Percentiles rank a stretch among this genome's conserved stretches.
These are phyloP conservation scores for Drosophila picticornis DNA, from an alignment of 2,888 invertebrate species.

Conservation along the genomic window DNA sequence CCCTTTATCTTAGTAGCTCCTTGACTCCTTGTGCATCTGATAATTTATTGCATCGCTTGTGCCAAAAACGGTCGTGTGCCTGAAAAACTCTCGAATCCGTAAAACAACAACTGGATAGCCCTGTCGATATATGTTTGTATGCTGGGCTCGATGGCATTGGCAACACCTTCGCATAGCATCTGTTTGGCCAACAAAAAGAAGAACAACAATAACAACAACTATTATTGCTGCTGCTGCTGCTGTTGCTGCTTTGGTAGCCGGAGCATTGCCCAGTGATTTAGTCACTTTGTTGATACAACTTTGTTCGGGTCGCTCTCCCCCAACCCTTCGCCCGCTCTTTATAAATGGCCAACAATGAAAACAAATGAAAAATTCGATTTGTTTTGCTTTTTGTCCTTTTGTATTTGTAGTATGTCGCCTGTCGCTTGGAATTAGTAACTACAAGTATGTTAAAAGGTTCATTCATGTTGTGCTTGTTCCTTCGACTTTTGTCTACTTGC, in stretches of 20 bases:
- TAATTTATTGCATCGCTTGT: slow-evolving; percentile 80
- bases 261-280: slow-evolving; percentile 64
- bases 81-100: slow-evolving; percentile 51
- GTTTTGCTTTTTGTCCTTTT: slow-evolving; percentile 44
- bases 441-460: slow-evolving; percentile 83
- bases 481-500: slow-evolving; percentile 74
- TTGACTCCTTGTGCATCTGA: slow-evolving; percentile 65
- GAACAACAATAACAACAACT: slow-evolving; percentile 23
- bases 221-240: slow-evolving; percentile 61
- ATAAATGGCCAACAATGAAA: slow-evolving; percentile 63
- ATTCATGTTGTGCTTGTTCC: slow-evolving; percentile 78
- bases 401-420: slow-evolving; percentile 66
- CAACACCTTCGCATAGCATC: slow-evolving; percentile 75
- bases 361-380: slow-evolving; percentile 77
- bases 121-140: slow-evolving; percentile 51
- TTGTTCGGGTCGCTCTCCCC: slow-evolving; percentile 62
- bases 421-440: slow-evolving; percentile 82
- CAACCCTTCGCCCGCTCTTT: slow-evolving; percentile 12
- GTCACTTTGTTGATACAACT: slow-evolving; percentile 75
- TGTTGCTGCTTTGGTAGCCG: slow-evolving; percentile 67
- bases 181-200: slow-evolving; percentile 48
- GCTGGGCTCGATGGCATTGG: slow-evolving; percentile 53
- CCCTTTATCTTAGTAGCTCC: slow-evolving; percentile 15
- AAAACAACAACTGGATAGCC: slow-evolving; percentile 39
- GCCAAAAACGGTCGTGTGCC: slow-evolving; percentile 80